phyloP scores from a whole-genome alignment of 2,888 invertebrate genomes.

The Leuctra nigra region DNA sequence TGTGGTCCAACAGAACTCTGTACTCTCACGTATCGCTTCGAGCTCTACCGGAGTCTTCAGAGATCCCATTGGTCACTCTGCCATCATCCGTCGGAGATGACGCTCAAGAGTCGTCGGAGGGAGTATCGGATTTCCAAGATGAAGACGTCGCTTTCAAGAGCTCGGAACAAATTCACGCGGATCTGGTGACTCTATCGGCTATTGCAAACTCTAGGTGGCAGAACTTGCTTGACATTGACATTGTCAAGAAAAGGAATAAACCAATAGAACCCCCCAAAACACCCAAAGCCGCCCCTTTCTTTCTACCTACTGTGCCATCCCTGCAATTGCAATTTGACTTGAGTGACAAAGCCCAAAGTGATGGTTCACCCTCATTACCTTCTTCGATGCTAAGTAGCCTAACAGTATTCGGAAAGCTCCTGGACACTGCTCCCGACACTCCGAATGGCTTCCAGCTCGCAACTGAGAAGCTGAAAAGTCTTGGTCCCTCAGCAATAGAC shows the following conservation, averaged over 20 bases:
- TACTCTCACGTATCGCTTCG: constrained; percentile 75
- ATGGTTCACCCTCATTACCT: constrained; percentile 45
- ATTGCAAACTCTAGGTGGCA: constrained; percentile 86
- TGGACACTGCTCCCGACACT: constrained; percentile 46
- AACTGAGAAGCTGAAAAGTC: constrained; percentile 56
- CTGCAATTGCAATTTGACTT: constrained; percentile 77
- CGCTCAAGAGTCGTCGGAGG: constrained; percentile 32
- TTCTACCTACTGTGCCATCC: constrained; percentile 83
- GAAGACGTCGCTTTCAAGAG: constrained; percentile 56
- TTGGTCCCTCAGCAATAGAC: constrained; percentile 81
- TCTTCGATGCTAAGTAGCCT: constrained; percentile 56
- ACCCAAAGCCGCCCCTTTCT: constrained; percentile 90
- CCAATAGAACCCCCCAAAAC: constrained; percentile 76
- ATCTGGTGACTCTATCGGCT: constrained; percentile 79
- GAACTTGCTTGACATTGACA: constrained; percentile 77
- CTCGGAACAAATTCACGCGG: constrained; percentile 64
- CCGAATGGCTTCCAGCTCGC: constrained; percentile 50
- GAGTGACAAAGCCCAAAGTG: constrained; percentile 40
- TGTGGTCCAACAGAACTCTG: constrained; percentile 89
- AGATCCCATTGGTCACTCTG: constrained; percentile 41
- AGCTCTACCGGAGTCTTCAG: constrained; percentile 47
- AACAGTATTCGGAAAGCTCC: constrained; percentile 59
- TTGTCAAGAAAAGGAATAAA: constrained; percentile 83
- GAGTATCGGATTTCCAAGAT: constrained; percentile 23
- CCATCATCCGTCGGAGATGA: constrained; percentile 36